Evolutionary conservation across 2,113 vertebrate genomes (phyloP).

Genomic region (Irena cyanogastra): DNA sequence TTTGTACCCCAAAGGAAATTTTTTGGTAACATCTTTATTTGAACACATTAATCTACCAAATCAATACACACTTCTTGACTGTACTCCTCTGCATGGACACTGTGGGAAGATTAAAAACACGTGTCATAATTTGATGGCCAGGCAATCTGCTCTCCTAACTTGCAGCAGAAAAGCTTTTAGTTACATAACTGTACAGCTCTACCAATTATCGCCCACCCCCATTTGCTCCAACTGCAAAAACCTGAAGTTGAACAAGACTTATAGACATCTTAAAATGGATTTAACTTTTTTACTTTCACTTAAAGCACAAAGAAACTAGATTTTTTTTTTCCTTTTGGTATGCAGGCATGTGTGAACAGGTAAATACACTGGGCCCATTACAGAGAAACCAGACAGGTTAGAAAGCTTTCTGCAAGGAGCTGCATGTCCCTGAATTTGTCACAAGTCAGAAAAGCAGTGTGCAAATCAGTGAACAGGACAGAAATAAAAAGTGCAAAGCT

Average conservation of each 20-base stretch:
- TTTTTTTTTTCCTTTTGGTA: background rate
- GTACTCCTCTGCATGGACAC: constrained; percentile 53
- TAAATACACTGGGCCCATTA: background rate
- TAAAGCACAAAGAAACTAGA: background rate
- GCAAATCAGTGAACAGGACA: background rate
- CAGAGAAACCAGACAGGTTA: background rate
- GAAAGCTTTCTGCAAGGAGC: background rate
- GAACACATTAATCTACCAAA: background rate
- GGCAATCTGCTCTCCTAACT: constrained; percentile 47
- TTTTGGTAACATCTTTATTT: background rate
- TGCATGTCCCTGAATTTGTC: background rate
- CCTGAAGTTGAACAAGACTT: background rate
- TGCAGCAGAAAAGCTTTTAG: constrained; percentile 9
- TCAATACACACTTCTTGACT: background rate
- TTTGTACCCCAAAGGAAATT: background rate
- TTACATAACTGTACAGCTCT: constrained; percentile 51
- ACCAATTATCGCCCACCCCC: constrained; percentile 53
- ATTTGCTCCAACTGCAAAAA: constrained; percentile 50
- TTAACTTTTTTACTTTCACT: background rate
- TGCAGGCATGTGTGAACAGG: accelerated
- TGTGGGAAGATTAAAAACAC: constrained; percentile 49
- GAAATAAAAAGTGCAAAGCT: background rate
- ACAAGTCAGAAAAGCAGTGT: background rate
- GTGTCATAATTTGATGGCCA: constrained; percentile 28
- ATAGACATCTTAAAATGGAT: background rate